These are phyloP conservation scores for Drosophila macrospina DNA, from an alignment of 2,888 invertebrate genomes.

Conservation along the genomic window DNA sequence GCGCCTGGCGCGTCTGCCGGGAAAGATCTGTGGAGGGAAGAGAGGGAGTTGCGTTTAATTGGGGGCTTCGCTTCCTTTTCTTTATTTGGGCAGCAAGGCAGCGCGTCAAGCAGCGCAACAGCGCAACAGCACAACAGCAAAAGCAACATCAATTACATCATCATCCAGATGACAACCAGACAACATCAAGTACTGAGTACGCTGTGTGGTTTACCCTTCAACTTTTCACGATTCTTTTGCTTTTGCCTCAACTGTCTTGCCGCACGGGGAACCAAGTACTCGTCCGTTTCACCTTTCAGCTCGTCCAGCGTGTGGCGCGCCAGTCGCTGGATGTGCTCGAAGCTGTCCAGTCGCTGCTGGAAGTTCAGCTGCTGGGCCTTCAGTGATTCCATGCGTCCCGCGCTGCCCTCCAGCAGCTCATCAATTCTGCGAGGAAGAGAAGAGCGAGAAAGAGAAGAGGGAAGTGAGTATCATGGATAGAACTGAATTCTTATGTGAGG, in stretches of 20 bases:
- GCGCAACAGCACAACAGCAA: conserved; percentile 20
- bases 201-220: conserved; percentile 55
- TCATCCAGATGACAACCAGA: neutral
- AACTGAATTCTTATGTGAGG: neutral
- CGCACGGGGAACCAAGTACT: conserved; percentile 46
- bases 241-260: conserved; percentile 45
- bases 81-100: conserved; percentile 1
- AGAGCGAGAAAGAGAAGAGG: neutral
- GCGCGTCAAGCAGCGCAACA: conserved; percentile 7
- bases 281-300: conserved; percentile 84
- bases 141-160: conserved; percentile 32
- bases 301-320: conserved; percentile 83
- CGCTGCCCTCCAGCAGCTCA: conserved; percentile 84
- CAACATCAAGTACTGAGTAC: conserved; percentile 2
- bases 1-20: conserved; percentile 37
- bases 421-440: conserved; percentile 85
- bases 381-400: conserved; percentile 85
- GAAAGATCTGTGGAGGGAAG: conserved; percentile 51
- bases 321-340: conserved; percentile 85
- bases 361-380: conserved; percentile 84
- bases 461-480: neutral
- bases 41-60: neutral
- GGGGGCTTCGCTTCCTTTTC: neutral
- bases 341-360: conserved; percentile 83
- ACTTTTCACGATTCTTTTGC: conserved; percentile 53